phyloP scores from a whole-genome alignment of 2,113 vertebrate species.

The Aptenodytes forsteri region DNA sequence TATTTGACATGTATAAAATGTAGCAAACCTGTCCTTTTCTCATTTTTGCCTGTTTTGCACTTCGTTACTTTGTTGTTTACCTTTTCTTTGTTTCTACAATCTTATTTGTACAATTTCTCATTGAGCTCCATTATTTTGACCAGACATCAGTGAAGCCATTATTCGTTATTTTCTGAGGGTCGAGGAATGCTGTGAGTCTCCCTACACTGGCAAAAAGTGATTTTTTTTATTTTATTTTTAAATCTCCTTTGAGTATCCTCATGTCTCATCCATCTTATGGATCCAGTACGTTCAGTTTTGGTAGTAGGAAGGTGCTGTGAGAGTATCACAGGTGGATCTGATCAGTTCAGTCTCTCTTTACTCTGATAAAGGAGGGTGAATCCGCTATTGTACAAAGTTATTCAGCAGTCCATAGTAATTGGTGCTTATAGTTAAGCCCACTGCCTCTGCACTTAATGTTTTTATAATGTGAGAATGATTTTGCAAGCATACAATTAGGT shows the following conservation, averaged over 20 bases:
- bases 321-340: background rate
- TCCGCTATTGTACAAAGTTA: accelerated
- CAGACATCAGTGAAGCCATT: background rate
- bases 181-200: accelerated
- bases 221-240: background rate
- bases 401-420: background rate
- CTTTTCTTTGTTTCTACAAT: background rate
- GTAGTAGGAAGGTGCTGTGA: background rate
- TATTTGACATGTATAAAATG: background rate
- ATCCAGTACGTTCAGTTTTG: background rate
- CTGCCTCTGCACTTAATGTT: background rate
- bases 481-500: background rate
- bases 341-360: background rate
- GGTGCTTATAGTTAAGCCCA: background rate
- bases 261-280: accelerated
- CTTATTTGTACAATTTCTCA: background rate
- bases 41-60: background rate
- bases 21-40: background rate
- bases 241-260: background rate
- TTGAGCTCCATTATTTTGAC: background rate
- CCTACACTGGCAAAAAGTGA: background rate
- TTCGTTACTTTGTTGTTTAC: background rate
- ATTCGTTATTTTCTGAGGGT: background rate
- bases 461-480: background rate
- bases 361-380: background rate